Conservation (phyloP, 2,888 invertebrate species). For the Fissipunctia ypsillon region DNA sequence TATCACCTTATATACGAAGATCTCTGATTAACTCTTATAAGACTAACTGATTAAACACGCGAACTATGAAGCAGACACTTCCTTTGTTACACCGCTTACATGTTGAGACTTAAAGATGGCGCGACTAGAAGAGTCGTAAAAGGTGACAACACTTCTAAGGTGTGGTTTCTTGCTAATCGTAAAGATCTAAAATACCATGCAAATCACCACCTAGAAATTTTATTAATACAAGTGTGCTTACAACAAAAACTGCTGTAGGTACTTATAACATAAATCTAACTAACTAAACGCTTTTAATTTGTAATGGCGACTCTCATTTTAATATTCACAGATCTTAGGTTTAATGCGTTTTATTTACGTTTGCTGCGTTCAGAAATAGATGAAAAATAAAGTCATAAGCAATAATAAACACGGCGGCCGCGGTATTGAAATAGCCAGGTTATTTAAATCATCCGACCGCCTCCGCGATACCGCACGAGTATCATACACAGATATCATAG, state of each 20-base stretch:
- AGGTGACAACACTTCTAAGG: constrained; percentile 26
- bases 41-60: constrained; percentile 66
- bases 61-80: constrained; percentile 44
- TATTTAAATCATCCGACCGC: constrained; percentile 56
- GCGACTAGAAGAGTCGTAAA: constrained; percentile 35
- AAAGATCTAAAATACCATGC: constrained; percentile 34
- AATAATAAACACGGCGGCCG: constrained; percentile 53
- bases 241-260: neutral
- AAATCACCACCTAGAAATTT: constrained; percentile 21
- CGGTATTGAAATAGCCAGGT: constrained; percentile 60
- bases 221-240: constrained; percentile 1
- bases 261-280: neutral
- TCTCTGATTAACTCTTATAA: constrained; percentile 60
- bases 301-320: constrained; percentile 7
- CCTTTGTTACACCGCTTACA: constrained; percentile 50
- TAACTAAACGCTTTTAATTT: neutral
- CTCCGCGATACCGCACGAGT: constrained; percentile 31
- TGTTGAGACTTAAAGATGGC: constrained; percentile 27
- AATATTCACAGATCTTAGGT: constrained; percentile 33
- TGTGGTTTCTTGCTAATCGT: constrained; percentile 39
- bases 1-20: constrained; percentile 61
- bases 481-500: constrained; percentile 32
- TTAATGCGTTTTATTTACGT: constrained; percentile 44
- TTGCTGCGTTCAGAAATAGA: constrained; percentile 55
- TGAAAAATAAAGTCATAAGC: constrained; percentile 66